These are phyloP conservation scores for Muscina levida DNA, from an alignment of 2,888 invertebrate genomes.

Conservation along the genomic window DNA sequence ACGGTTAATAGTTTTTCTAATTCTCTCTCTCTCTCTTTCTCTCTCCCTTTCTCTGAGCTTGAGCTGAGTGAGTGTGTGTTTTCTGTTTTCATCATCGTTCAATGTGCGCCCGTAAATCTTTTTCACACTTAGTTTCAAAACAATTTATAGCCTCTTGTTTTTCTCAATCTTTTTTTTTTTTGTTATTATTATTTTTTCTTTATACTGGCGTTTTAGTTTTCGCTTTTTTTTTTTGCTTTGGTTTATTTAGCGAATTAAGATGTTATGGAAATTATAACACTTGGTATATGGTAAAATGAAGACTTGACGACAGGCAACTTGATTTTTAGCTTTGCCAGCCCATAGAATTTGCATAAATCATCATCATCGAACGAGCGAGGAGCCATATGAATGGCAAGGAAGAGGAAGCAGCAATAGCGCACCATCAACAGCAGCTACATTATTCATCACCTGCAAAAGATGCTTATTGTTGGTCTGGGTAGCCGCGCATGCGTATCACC, in stretches of 20 bases:
- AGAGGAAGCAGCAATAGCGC: background rate
- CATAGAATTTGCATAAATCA: conserved; percentile 64
- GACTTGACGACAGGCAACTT: conserved; percentile 62
- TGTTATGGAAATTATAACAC: conserved; percentile 66
- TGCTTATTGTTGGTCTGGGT: no score
- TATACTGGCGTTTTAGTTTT: background rate
- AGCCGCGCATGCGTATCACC: no score
- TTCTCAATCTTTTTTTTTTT: background rate
- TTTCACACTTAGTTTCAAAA: conserved; percentile 51
- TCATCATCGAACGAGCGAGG: conserved; percentile 10
- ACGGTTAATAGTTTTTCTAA: no score
- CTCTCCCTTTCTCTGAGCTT: no score
- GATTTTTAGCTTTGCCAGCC: conserved; percentile 59
- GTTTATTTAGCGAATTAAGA: conserved; percentile 61
- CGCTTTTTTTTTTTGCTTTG: background rate
- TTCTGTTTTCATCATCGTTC: background rate
- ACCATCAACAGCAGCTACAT: background rate
- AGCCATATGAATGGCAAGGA: conserved; percentile 6
- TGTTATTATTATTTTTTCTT: conserved; percentile 1
- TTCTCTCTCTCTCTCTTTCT: no score
- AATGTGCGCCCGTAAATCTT: conserved; percentile 12
- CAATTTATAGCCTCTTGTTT: conserved; percentile 35
- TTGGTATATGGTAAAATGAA: no score
- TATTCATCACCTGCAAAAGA: no score
- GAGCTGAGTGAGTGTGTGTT: no score